Conservation (phyloP, 1,140 invertebrate genomes). For the Drepana arcuata region DNA sequence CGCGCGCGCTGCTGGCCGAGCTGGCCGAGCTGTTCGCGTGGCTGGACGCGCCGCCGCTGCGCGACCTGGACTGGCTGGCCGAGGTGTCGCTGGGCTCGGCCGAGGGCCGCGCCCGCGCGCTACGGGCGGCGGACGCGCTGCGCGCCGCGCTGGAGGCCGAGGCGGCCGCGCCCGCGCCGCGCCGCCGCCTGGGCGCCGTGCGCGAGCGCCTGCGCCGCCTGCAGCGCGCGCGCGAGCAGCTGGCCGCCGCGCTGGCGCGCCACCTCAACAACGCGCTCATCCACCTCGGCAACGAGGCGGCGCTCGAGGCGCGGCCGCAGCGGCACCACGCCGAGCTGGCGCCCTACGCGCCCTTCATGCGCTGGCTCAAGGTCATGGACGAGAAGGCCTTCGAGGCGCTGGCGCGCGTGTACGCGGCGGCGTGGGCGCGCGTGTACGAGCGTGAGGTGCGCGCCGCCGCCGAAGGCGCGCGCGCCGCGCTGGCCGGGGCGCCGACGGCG, state of each 20-base stretch:
- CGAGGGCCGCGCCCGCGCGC: constrained; percentile 83
- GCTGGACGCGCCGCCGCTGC: constrained; percentile 37
- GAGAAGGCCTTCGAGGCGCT: constrained; percentile 85
- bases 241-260: constrained; percentile 85
- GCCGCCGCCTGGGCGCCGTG: constrained; percentile 76
- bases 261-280: constrained; percentile 96
- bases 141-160: constrained; percentile 82
- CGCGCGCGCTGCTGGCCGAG: constrained; percentile 28
- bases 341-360: constrained; percentile 91
- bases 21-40: constrained; percentile 28
- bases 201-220: constrained; percentile 91
- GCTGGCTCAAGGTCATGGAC: constrained; percentile 91
- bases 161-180: constrained; percentile 12
- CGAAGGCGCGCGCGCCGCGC: constrained; percentile 25
- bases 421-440: constrained; percentile 47
- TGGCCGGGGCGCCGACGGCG: constrained; percentile 15
- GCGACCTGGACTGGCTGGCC: constrained; percentile 27
- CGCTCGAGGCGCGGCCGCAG: constrained; percentile 78
- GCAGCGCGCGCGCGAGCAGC: constrained; percentile 83
- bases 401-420: constrained; percentile 58
- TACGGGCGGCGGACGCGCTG: constrained; percentile 84
- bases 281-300: constrained; percentile 79
- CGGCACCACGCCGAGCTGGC: constrained; percentile 87
- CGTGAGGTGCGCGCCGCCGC: constrained; percentile 35
- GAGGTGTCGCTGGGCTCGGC: constrained; percentile 74